Base-by-base conservation (phyloP, 2,888 invertebrate species). In the Neoascia interrupta region DNA sequence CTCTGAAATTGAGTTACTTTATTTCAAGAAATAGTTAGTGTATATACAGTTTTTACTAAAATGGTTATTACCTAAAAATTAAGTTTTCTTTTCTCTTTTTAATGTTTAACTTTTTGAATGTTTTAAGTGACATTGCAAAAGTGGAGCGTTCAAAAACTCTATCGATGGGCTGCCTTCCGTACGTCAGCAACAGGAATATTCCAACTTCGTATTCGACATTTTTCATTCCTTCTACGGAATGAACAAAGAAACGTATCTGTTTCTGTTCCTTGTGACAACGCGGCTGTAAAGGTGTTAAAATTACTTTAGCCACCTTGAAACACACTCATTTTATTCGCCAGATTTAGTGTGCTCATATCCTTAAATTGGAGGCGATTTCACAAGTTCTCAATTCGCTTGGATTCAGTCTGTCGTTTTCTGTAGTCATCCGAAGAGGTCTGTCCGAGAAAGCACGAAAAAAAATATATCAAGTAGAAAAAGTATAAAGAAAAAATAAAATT, bases 351-450 rank as follows among this genome's bases (percentile, higher is more conserved):
- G 41, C 1, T 1, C 45, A 6, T 4, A 21, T 1, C 69, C 15
- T 60, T 54, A 60, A 15, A 19, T 11, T 1, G n/a, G 37, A 21
- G 36, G 64, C 60, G 72, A 76, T 66, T 60, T 58, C 36, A 16
- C 15, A 10, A 6, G 6, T 8, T 54, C 1, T 36, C 56, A 76
- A 58, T 76, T 76, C 75, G 75, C 75, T 58, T 63, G 43, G 31
- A 19, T 31, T 43, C 10, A 31, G 13, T 56, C 28, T 43, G 26
- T 51, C 51, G 58, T 70, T 76, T 64, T 51, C 53, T 16, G 64
- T 58, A 76, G 75, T 76, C 63, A 69, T 63, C 26, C 23, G 51
- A 58, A 60, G 64, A 72, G 49, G 70, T 64, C 60, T 76, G 53
- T 54, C 45, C 47, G 39, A 70, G n/a, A n/a, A n/a, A n/a, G 37